Conservation (phyloP, 1,140 invertebrate species). For the Bombus waltoni region DNA sequence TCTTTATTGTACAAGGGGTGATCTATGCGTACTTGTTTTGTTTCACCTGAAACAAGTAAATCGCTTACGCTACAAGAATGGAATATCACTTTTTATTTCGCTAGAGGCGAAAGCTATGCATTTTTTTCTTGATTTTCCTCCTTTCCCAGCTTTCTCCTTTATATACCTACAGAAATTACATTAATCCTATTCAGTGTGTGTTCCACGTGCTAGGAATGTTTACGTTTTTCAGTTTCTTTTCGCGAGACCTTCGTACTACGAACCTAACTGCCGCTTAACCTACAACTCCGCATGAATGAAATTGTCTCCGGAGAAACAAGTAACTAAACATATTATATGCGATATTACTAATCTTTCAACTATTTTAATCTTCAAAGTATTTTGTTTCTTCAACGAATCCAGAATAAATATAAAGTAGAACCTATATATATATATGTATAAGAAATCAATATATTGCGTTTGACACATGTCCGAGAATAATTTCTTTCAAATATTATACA, state of each 20-base stretch:
- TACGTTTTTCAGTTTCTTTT: conserved; percentile 12
- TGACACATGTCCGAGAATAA: neutral
- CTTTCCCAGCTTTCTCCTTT: neutral
- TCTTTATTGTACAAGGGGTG: neutral
- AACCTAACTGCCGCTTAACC: conserved; percentile 1
- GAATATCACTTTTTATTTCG: conserved; percentile 4
- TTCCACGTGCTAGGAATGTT: neutral
- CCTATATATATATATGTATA: no score
- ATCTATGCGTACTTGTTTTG: neutral
- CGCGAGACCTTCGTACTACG: neutral
- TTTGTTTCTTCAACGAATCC: neutral
- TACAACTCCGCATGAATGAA: neutral
- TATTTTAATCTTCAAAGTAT: neutral
- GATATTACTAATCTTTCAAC: neutral
- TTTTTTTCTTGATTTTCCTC: neutral
- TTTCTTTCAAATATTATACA: neutral
- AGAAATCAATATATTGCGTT: no score
- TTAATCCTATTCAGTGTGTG: neutral
- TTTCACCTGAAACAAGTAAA: neutral
- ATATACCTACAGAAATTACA: neutral
- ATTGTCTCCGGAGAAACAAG: neutral
- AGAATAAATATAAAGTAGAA: neutral
- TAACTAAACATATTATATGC: neutral
- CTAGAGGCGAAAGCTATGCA: neutral
- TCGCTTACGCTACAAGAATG: conserved; percentile 5